phyloP scores from a whole-genome alignment of 2,797 vertebrate genomes.

The Dicrostonyx torquatus region DNA sequence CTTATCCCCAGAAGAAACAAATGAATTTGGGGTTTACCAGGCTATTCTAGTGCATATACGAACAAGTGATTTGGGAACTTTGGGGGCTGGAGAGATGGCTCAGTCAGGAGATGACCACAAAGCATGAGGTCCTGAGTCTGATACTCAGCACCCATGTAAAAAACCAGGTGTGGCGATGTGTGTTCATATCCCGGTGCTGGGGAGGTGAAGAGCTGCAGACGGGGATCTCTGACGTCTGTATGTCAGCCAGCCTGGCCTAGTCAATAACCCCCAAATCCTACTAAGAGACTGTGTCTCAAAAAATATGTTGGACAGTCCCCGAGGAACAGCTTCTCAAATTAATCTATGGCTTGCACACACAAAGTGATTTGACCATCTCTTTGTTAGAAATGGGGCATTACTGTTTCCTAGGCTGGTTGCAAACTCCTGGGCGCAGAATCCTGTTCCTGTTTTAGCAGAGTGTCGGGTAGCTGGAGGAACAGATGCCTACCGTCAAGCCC shows the following conservation, averaged over 20 bases:
- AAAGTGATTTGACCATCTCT: neutral
- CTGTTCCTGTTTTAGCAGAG: neutral
- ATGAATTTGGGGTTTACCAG: neutral
- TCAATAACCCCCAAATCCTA: neutral
- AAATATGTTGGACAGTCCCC: neutral
- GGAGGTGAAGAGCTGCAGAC: neutral
- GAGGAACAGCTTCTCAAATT: neutral
- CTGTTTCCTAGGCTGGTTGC: neutral
- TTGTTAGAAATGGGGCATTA: neutral
- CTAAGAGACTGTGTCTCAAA: neutral
- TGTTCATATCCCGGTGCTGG: neutral
- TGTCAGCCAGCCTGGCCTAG: neutral
- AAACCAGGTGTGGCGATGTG: neutral
- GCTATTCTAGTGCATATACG: neutral
- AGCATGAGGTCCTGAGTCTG: neutral
- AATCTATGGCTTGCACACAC: neutral
- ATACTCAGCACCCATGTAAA: neutral
- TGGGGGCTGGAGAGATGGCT: neutral
- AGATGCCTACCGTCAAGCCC: neutral
- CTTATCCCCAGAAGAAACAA: neutral
- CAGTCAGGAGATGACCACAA: neutral
- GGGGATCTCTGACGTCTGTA: neutral
- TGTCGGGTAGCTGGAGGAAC: neutral
- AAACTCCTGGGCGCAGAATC: neutral
- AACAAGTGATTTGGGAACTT: constrained; percentile 39